Evolutionary conservation across 2,888 invertebrate genomes (phyloP), one percentile per base, ranked within the genome.

Genomic region (Epirrita christyi): DNA sequence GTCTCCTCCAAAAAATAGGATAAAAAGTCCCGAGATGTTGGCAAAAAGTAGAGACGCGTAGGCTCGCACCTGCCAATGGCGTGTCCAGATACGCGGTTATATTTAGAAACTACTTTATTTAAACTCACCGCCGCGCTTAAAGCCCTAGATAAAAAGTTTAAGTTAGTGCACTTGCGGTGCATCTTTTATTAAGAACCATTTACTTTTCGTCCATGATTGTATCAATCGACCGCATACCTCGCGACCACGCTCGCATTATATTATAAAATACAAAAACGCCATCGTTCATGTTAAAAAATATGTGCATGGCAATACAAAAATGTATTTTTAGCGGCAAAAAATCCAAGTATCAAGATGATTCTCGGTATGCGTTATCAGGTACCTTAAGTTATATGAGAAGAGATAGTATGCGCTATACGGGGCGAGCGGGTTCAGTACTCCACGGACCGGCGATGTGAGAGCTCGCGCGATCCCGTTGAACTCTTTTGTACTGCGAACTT

Each of bases 101-200:
- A 90, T 91, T 88, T 92, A 92, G 90, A 90, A 88, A 88, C 83
- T 88, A 89, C 88, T 90, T 90, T 88, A 90, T 89, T 88, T 86
- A 89, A 67, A 84, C 85, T 83, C 86, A 86, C 86, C 87, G 88
- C 82, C 83, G 74, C 78, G 85, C 86, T 85, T 82, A 80, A 85
- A 81, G 85, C 83, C 81, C 80, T 78, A 75, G 88, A 89, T 88
- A 89, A 89, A 88, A 89, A 86, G 80, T 79, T 84, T 81, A 81
- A 85, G 79, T 83, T 81, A 81, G 81, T 80, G 76, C 83, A 75
- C 76, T 86, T 84, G 83, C 79, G 83, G 85, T 80, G 82, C 81
- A 75, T 81, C 83, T 73, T 87, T 85, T 88, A 88, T 87, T 87
- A 86, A 83, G 78, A 81, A 84, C 85, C 83, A 88, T 88, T 88